Base-by-base conservation (phyloP, 2,113 vertebrate species). In the Oryzias javanicus region DNA sequence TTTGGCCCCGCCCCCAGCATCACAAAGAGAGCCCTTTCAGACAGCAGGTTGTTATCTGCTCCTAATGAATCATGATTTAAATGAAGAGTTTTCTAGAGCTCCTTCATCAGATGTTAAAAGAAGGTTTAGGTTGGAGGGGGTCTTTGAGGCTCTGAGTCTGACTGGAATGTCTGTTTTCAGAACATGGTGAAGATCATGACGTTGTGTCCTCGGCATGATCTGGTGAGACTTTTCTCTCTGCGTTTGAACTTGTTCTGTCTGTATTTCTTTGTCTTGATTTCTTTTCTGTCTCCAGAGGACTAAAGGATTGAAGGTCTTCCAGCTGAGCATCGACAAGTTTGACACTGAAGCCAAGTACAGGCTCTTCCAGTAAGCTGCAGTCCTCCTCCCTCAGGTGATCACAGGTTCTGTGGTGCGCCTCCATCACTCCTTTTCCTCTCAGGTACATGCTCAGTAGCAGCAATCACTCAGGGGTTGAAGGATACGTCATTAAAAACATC, bases 401-500 rank as follows among this genome's bases (percentile, higher is more conserved):
- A 45, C 16, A 50, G 47, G 4, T 14, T 17, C 14, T 57, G 45
- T 49, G 35, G 7, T 8, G 0, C 46, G 10, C 49, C 13, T 53
- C 42, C 41, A 14, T 40, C 41, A 14, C 29, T 15, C 13, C 1
- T 14, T 1, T 52, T 2, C 1, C 4, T 80, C 62, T 58, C 70
- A 89, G 88, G 73, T 84, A 62, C 82, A 92, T 92, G 82, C 72
- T 99, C 82, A 95, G 93, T 89, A 95, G 90, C 44, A 96, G 94
- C 64, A 90, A 89, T 67, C 97, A 99, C 85, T 92, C 96, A 4
- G 96, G 96, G 41, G 93, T 98, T 17, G 93, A 98, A 82, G 96
- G 95, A 72, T 98, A 95, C 78, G 29, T 98, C 81, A 96, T 98
- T 88, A 94, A 98, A 74, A 98, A 97, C 70, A 95, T 98, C 75